Conservation (phyloP, 2,113 vertebrate species). For the Tenrec ecaudatus region DNA sequence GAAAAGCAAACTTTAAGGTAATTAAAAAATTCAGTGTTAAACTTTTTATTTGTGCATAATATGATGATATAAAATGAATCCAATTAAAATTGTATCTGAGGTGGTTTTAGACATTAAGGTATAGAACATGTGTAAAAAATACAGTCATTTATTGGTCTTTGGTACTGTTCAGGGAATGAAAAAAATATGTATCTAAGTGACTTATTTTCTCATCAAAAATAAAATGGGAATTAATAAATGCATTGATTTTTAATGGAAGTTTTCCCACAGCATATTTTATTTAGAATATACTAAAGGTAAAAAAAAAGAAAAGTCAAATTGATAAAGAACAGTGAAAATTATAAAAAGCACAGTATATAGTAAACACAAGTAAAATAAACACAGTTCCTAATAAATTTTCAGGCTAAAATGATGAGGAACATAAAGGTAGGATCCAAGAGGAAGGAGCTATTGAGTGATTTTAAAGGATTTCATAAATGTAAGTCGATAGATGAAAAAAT, state of each 20-base stretch:
- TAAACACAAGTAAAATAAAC: background rate
- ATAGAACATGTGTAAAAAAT: background rate
- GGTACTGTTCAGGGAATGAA: conserved; percentile 1
- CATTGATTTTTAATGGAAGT: background rate
- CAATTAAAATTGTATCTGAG: conserved; percentile 23
- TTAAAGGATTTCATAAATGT: conserved; percentile 14
- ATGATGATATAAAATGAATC: conserved; percentile 11
- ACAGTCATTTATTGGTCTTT: background rate
- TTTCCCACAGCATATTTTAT: background rate
- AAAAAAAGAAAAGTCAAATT: background rate
- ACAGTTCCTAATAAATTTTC: background rate
- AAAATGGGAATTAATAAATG: background rate
- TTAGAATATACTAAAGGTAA: background rate
- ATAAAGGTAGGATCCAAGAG: background rate
- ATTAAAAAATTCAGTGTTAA: conserved; percentile 39
- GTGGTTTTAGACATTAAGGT: background rate
- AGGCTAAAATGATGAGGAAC: background rate
- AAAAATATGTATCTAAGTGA: background rate
- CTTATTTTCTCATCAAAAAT: conserved; percentile 36
- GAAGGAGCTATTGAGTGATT: background rate
- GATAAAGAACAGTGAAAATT: background rate
- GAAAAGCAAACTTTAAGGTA: background rate
- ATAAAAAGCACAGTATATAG: background rate
- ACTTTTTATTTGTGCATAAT: background rate
- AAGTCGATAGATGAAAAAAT: background rate